Evolutionary conservation across 2,113 vertebrate species (phyloP).

Genomic region (Hydropotes inermis): DNA sequence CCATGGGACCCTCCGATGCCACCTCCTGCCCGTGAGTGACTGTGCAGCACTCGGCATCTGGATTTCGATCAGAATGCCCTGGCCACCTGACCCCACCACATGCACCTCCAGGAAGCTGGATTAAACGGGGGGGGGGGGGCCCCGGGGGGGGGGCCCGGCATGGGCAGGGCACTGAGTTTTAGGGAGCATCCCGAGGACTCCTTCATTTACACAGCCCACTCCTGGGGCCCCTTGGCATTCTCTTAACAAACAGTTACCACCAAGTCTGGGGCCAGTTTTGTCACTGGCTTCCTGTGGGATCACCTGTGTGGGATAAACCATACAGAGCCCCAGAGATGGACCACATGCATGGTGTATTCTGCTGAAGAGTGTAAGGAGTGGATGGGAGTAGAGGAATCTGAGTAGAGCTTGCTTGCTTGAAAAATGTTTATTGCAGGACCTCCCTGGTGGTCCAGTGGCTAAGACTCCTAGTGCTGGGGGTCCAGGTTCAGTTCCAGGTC

Average conservation of each 20-base stretch:
- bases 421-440: background rate
- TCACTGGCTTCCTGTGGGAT: background rate
- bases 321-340: background rate
- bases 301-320: too few species aligned
- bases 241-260: background rate
- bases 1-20: background rate
- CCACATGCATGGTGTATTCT: too few species aligned
- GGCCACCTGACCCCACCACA: background rate
- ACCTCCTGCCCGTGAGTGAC: fast-evolving
- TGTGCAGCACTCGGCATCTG: background rate
- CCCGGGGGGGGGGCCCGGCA: background rate
- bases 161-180: background rate
- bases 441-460: background rate
- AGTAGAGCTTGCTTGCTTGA: background rate
- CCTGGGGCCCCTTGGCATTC: background rate
- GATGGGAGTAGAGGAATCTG: background rate
- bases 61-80: background rate
- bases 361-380: background rate
- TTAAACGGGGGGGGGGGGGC: too few species aligned
- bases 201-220: background rate
- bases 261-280: background rate
- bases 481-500: background rate
- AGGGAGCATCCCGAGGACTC: background rate
- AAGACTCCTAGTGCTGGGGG: background rate
- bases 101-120: background rate